Conservation (phyloP, 2,888 invertebrate genomes). For the Acheta domesticus region DNA sequence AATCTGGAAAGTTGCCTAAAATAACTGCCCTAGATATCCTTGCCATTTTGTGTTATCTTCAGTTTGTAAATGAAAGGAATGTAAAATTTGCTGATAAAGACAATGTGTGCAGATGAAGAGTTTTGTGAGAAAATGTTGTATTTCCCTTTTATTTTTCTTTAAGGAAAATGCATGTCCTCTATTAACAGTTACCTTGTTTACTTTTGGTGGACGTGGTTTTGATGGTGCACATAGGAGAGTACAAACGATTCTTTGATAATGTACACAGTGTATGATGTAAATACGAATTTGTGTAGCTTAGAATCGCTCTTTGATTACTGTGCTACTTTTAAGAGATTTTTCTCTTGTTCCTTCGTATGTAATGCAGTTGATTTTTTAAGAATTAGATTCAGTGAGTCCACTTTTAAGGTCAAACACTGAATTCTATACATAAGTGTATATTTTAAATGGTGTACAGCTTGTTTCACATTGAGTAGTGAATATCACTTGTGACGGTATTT, state of each 20-base stretch:
- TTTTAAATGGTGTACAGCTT: conserved; percentile 33
- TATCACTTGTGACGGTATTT: conserved; percentile 29
- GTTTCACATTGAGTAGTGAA: conserved; percentile 24
- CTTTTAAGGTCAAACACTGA: neutral
- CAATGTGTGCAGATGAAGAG: neutral
- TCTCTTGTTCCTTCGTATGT: conserved; percentile 29
- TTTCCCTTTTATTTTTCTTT: neutral
- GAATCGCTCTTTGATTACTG: neutral
- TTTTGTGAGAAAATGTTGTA: neutral
- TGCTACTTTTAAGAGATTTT: conserved; percentile 28
- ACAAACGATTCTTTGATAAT: conserved; percentile 41
- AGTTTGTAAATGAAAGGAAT: neutral
- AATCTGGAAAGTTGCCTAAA: neutral
- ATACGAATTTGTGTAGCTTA: conserved; percentile 28
- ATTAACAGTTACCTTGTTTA: conserved; percentile 1
- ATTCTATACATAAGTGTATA: conserved; percentile 20
- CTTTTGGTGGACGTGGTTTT: neutral
- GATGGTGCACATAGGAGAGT: conserved; percentile 37
- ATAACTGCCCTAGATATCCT: neutral
- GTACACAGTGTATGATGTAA: conserved; percentile 39
- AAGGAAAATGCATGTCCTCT: neutral
- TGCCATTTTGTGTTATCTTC: neutral
- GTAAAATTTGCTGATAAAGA: neutral
- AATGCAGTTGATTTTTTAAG: conserved; percentile 27
- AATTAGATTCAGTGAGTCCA: neutral